A percentile compares a stretch with the other conserved stretches of the same genome.
phyloP scores from a whole-genome alignment of 2,113 vertebrate species.

The Acrocephalus arundinaceus region DNA sequence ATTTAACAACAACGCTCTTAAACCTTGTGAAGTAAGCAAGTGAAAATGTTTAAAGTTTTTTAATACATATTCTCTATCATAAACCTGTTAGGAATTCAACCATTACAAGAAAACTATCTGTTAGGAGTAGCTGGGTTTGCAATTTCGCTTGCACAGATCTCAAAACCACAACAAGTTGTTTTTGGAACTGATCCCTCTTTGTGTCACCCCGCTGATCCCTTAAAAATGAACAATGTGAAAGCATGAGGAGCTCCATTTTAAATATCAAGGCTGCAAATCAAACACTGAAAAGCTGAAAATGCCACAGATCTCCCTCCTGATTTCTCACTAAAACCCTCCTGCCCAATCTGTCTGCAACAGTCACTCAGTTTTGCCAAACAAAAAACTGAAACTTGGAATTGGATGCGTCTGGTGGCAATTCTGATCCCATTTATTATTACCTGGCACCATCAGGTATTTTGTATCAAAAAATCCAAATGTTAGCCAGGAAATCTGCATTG shows the following conservation, averaged over 20 bases:
- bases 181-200: not conserved
- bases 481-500: not conserved
- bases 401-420: not conserved
- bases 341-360: not conserved
- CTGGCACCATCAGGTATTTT: not conserved
- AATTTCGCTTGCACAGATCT: not conserved
- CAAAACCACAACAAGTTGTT: not conserved
- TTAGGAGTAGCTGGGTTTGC: not conserved
- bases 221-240: not conserved
- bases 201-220: not conserved
- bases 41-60: not conserved
- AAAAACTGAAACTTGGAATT: not conserved
- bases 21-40: constrained; percentile 8
- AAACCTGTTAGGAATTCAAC: not conserved
- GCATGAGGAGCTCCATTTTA: not conserved
- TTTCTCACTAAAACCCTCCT: not conserved
- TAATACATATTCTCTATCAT: not conserved
- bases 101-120: not conserved
- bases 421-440: not conserved
- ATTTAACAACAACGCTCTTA: not conserved
- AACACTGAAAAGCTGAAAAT: not conserved
- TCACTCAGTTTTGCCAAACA: not conserved
- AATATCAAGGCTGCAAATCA: not conserved
- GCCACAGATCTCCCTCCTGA: not conserved
- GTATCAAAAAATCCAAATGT: not conserved